phyloP scores from a whole-genome alignment of 2,888 invertebrate species.

The Aspidapion aeneum region DNA sequence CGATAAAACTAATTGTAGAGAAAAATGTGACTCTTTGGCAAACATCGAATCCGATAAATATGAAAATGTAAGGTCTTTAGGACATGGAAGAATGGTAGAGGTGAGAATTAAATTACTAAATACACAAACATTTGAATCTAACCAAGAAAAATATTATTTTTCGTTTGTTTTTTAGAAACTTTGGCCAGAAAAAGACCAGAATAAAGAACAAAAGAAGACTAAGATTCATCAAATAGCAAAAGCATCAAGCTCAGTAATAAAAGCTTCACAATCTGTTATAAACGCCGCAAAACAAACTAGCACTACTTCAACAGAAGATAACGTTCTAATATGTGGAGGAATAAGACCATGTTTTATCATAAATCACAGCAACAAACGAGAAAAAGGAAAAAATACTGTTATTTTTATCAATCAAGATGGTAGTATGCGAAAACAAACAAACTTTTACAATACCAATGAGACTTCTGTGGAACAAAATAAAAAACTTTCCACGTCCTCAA shows the following conservation, averaged over 20 bases:
- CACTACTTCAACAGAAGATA: neutral
- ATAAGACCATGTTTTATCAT: slow-evolving; percentile 29
- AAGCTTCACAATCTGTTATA: slow-evolving; percentile 4
- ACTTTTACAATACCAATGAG: slow-evolving; percentile 1
- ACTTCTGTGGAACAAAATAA: slow-evolving; percentile 8
- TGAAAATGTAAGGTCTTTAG: too few relatives aligned
- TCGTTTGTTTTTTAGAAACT: neutral
- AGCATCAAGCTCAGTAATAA: neutral
- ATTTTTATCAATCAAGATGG: slow-evolving; percentile 30
- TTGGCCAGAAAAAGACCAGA: neutral
- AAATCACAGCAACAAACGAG: slow-evolving; percentile 28
- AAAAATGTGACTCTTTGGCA: too few relatives aligned
- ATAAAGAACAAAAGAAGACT: neutral
- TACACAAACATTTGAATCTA: too few relatives aligned
- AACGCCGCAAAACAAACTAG: neutral
- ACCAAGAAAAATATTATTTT: too few relatives aligned
- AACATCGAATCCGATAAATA: too few relatives aligned
- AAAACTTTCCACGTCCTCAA: slow-evolving; percentile 25
- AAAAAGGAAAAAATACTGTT: slow-evolving; percentile 25
- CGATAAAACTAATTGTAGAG: too few relatives aligned
- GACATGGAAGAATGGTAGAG: too few relatives aligned
- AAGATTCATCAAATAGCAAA: neutral
- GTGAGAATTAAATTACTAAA: too few relatives aligned
- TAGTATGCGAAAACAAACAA: slow-evolving; percentile 21
- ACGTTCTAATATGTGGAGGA: neutral